Conservation (phyloP, 2,113 vertebrate species). For the Cheilinus undulatus region DNA sequence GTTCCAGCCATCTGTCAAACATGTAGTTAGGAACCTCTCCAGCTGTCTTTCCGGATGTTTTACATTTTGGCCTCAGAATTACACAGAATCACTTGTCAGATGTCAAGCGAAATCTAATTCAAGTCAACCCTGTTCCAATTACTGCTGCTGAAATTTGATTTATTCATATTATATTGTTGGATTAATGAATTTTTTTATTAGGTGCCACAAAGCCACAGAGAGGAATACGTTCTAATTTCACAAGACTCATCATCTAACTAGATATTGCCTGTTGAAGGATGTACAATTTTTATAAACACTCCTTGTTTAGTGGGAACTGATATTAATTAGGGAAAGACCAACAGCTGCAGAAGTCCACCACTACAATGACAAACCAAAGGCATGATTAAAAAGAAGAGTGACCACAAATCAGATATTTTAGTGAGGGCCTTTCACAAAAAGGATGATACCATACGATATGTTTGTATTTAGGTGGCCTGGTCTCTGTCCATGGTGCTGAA, state of each 20-base stretch:
- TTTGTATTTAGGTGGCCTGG: no score
- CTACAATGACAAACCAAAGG: not conserved
- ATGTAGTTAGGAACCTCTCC: conserved; percentile 29
- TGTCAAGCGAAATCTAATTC: conserved; percentile 1
- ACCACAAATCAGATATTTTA: not conserved
- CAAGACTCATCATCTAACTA: no score
- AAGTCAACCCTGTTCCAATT: conserved; percentile 14
- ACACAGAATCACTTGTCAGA: conserved; percentile 11
- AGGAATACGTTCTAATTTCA: not conserved
- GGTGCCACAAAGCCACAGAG: not conserved
- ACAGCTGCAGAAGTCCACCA: not conserved
- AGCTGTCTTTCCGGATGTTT: conserved; percentile 45
- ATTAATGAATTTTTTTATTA: no score
- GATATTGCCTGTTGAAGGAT: no score
- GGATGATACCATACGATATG: no score
- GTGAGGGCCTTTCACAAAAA: not conserved
- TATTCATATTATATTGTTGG: not conserved
- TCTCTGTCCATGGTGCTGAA: conserved; percentile 64
- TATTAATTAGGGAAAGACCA: no score
- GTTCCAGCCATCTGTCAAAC: conserved; percentile 63
- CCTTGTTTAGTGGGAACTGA: no score
- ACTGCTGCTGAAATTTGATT: not conserved
- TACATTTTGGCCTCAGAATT: conserved; percentile 15
- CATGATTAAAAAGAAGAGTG: not conserved
- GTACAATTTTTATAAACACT: no score